Base-by-base conservation (phyloP, 2,888 invertebrate genomes). In the Xylocampa areola region DNA sequence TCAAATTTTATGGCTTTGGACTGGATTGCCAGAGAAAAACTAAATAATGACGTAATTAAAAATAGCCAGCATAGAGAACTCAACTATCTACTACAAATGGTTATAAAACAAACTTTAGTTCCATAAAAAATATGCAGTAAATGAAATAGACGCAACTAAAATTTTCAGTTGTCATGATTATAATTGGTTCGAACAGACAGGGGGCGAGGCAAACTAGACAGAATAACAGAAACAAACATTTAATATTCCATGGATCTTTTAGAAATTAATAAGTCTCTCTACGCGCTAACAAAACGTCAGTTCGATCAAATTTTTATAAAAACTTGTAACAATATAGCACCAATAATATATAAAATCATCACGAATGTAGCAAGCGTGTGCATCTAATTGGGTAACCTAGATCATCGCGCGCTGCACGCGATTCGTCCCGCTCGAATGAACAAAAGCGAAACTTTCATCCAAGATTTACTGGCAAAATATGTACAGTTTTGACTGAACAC, bases 361-460 rank as follows among this genome's bases (percentile, higher is more conserved):
- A 66, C 44, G 45, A 67, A 62, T 61, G 59, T 63, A 45, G 47
- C 51, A 57, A 57, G 53, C 53, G 53, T 54, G 52, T 61, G 63
- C 49, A 61, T 76, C 67, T 74, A 70, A 75, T 75, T 78, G 73
- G 80, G 81, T 85, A 81, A 82, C 80, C 82, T 70, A 78, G 80
- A 78, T 80, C 74, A 77, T 55, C 54, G 76, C 73, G 79, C 81
- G 80, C 75, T 23, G 50, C 66, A 72, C 64, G 68, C 68, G 51
- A 67, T 41, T 52, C 60, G 79, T 70, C 57, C 51, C 79, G 86
- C 76, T 77, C 72, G 59, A 81, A 68, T 68, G 73, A 61, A 35
- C 75, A 68, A 69, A 66, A 66, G 68, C 68, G 65, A 73, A 76
- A 75, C 82, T 84, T 82, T 83, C 83, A 73, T 83, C 76, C 69